Evolutionary conservation across 2,888 invertebrate genomes (phyloP), one percentile per base, ranked within the genome.

Genomic region (Nomada hirtipes): DNA sequence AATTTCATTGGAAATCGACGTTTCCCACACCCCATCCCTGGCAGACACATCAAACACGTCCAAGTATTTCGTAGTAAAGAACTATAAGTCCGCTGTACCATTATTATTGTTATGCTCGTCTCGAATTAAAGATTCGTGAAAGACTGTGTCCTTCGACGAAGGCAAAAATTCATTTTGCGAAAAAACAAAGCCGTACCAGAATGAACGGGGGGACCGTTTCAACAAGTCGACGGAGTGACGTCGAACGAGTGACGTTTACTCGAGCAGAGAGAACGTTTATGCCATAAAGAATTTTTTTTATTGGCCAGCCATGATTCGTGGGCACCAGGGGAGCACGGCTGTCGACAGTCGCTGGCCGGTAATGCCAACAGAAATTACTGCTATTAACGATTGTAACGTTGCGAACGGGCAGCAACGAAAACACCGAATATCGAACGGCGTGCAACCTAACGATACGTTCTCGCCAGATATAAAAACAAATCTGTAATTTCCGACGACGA

Each of bases 301-400:
- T 80, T 76, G 65, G 77, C 50, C 57, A 20, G 65, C 70, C 86
- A 76, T 82, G 85, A 86, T 87, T 83, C 82, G 79, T 61, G 79
- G 75, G 74, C 79, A 82, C 80, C 71, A 67, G 57, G 71, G 71
- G 69, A 71, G 60, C 70, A 70, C 73, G 79, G 72, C 50, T 78
- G 75, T 87, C 87, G 84, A 87, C 85, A 82, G 82, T 85, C 69
- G 80, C 59, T 64, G 64, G 29, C 73, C 77, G 71, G 81, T 83
- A 87, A 85, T 76, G 74, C 82, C 73, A 75, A 73, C 79, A 75
- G 79, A 83, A 88, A 88, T 88, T 81, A 88, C 88, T 86, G 87
- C 86, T 85, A 88, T 88, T 88, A 88, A 79, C 84, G 88, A 88
- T 85, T 88, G 88, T 88, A 88, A 88, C 85, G 78, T 87, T 84